Percentiles rank a stretch among this genome's conserved stretches.
Conservation (phyloP, 35 echinoderm and acorn worm genomes). For the Lytechinus variegatus region DNA sequence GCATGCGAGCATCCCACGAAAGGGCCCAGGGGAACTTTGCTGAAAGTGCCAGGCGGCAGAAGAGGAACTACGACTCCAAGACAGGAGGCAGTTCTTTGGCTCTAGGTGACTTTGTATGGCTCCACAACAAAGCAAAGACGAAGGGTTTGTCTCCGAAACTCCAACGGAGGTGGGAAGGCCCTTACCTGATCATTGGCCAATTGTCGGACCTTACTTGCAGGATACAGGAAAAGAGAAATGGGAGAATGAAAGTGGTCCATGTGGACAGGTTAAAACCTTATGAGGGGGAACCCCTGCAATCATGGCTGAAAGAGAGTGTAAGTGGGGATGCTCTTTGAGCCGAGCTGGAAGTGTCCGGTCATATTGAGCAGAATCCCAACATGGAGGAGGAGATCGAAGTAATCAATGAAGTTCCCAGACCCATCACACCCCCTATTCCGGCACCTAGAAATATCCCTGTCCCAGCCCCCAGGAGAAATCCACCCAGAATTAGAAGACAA, state of each 20-base stretch:
- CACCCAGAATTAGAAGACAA: too few relatives aligned
- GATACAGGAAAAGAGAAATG: background rate
- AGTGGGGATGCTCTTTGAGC: background rate
- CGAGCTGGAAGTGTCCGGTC: too few relatives aligned
- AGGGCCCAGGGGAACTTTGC: background rate
- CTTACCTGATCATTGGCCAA: background rate
- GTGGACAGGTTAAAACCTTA: too few relatives aligned
- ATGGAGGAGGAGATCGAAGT: too few relatives aligned
- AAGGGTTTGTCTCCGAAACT: conserved; percentile 4
- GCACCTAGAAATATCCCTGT: too few relatives aligned
- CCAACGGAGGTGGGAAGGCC: background rate
- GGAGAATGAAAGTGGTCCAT: too few relatives aligned
- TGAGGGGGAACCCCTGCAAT: background rate
- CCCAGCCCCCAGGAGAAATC: too few relatives aligned
- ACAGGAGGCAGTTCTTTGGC: background rate
- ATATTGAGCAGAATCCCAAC: too few relatives aligned
- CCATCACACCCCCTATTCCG: too few relatives aligned
- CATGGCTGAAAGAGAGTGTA: background rate
- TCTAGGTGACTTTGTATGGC: background rate
- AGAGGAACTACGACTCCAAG: background rate
- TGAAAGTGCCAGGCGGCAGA: background rate
- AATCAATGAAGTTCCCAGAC: too few relatives aligned
- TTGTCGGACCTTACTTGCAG: background rate
- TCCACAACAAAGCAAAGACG: too few relatives aligned
- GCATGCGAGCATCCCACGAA: background rate